A percentile compares a stretch with the other conserved stretches of the same genome.
phyloP scores from a whole-genome alignment of 2,113 vertebrate genomes.

The Petrocephalus zakoni region DNA sequence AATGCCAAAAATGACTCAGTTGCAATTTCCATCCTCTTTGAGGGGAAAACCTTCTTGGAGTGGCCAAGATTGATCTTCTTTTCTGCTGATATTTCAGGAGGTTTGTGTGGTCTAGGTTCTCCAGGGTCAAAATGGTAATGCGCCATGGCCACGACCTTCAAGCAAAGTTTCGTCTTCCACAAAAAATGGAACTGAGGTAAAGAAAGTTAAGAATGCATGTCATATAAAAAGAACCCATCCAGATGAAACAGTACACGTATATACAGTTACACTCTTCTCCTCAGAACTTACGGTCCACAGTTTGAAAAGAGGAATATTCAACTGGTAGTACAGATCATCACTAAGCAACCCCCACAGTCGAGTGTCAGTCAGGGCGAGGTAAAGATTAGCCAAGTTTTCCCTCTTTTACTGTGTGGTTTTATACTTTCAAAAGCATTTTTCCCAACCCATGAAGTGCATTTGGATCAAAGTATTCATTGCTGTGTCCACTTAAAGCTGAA shows the following conservation, averaged over 20 bases:
- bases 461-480: conserved; percentile 30
- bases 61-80: conserved; percentile 30
- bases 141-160: not conserved
- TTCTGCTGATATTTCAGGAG: conserved; percentile 9
- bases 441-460: conserved; percentile 22
- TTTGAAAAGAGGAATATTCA: not conserved
- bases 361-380: conserved; percentile 46
- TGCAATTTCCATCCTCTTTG: conserved; percentile 43
- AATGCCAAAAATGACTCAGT: conserved; percentile 54
- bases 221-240: conserved; percentile 1
- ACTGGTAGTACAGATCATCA: not conserved
- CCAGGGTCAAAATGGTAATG: not conserved
- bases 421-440: conserved; percentile 18
- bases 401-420: conserved; percentile 39
- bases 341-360: conserved; percentile 19
- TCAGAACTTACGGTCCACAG: not conserved
- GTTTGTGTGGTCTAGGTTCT: conserved; percentile 30
- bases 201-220: not conserved
- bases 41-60: conserved; percentile 33
- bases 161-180: not conserved
- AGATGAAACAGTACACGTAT: not conserved
- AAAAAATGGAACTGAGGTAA: not conserved
- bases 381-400: conserved; percentile 31
- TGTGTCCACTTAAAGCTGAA: conserved; percentile 44
- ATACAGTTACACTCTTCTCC: not conserved